Evolutionary conservation across 2,888 invertebrate genomes (phyloP), one percentile per base, ranked within the genome.

Genomic region (Tanypteryx hageni): DNA sequence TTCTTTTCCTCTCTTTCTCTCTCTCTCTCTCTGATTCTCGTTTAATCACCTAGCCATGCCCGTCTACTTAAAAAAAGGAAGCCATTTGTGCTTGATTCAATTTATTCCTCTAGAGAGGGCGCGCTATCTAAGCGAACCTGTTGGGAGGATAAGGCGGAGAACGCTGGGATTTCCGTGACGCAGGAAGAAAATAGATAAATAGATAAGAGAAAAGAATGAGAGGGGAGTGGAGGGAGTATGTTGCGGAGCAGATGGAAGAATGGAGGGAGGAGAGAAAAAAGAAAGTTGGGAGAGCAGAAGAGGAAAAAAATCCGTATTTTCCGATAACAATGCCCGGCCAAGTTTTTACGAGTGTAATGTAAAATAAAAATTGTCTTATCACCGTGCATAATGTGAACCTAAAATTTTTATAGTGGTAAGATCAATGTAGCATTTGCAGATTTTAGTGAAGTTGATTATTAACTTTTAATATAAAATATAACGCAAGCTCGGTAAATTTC

Each of bases 71-170:
- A n/a, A 14, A 64, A 64, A 64, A 64, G 64, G 64, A 44, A 16
- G 64, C 64, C 64, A 3, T n/a, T n/a, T n/a, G n/a, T 1, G 68
- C n/a, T 44, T 22, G 68, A 68, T 68, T 68, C n/a, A 68, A 68
- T 68, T 68, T 68, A 64, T 64, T 64, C 7, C 9, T 3, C n/a
- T 9, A 5, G 68, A 5, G 68, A 68, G 22, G 22, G 68, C 18
- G 64, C n/a, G 64, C 64, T 64, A 64, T 68, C 68, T n/a, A 68
- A 68, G 68, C n/a, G 10, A n/a, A 68, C n/a, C 16, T 64, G 64
- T 11, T 14, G 16, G 64, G 7, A n/a, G 16, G 64, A 64, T 44
- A 44, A 44, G 44, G 44, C 1, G 44, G 44, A 5, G 44, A 44
- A 44, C 44, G 44, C 44, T 5, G 5, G 44, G 44, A 44, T 44